These are phyloP conservation scores for Cephus nigrinus DNA, from an alignment of 2,888 invertebrate genomes.

Conservation along the genomic window DNA sequence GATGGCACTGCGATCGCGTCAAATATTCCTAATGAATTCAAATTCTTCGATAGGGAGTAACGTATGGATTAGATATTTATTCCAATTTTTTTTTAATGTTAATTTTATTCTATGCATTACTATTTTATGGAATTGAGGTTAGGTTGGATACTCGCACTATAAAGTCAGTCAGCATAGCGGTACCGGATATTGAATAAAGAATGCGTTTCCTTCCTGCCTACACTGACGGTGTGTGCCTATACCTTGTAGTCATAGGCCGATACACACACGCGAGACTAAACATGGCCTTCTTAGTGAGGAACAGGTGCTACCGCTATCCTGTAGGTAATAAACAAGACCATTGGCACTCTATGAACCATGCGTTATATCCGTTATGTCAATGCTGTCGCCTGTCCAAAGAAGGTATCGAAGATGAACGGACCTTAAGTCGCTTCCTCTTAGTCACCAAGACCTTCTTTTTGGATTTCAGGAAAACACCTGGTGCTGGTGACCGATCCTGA, in stretches of 20 bases:
- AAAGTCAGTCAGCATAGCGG: not conserved
- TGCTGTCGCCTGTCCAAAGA: not conserved
- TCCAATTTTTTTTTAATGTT: not conserved
- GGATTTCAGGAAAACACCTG: slow-evolving; percentile 75
- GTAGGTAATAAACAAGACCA: not conserved
- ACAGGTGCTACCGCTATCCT: not conserved
- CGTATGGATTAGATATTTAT: not conserved
- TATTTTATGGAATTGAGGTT: not conserved
- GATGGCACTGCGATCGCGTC: not conserved
- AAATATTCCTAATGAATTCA: not conserved
- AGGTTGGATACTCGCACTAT: not conserved
- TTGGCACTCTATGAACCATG: not conserved
- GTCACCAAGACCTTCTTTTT: slow-evolving; percentile 13
- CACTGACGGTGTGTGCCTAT: not conserved
- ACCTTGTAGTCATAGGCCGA: not conserved
- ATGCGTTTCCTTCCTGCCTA: slow-evolving; percentile 56
- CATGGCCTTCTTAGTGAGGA: slow-evolving; percentile 37
- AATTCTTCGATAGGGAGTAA: not conserved
- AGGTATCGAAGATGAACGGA: not conserved
- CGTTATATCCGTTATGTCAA: not conserved
- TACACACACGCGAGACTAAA: slow-evolving; percentile 36
- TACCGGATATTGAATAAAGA: slow-evolving; percentile 30
- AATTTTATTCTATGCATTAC: not conserved
- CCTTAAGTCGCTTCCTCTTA: slow-evolving; percentile 18
- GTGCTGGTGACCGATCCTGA: slow-evolving; percentile 81